phyloP scores from a whole-genome alignment of 2,888 invertebrate genomes.

The Tuberolachnus salignus region DNA sequence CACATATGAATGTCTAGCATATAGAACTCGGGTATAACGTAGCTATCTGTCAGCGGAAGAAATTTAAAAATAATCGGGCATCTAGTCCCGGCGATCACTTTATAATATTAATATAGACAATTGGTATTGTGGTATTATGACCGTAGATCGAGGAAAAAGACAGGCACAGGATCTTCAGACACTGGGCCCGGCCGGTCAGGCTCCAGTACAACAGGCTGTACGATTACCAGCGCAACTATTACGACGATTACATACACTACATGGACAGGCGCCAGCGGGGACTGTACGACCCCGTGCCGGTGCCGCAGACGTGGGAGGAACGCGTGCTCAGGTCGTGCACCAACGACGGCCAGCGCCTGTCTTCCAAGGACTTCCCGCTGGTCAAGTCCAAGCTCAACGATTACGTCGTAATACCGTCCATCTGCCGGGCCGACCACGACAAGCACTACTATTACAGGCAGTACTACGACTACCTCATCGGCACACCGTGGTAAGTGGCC shows the following conservation, averaged over 20 bases:
- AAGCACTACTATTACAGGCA: slow-evolving; percentile 77
- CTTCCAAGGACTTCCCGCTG: slow-evolving; percentile 54
- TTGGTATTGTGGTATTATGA: too few relatives aligned
- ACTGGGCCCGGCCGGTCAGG: slow-evolving; percentile 85
- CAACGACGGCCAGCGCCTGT: slow-evolving; percentile 54
- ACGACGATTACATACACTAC: slow-evolving; percentile 83
- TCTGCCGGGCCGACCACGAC: slow-evolving; percentile 76
- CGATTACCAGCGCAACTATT: slow-evolving; percentile 84
- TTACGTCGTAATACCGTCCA: slow-evolving; percentile 69
- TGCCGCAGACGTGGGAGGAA: slow-evolving; percentile 86
- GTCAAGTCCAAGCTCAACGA: slow-evolving; percentile 63
- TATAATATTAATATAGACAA: too few relatives aligned
- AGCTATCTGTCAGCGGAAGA: too few relatives aligned
- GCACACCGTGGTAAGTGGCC: slow-evolving; percentile 47
- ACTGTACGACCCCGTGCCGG: slow-evolving; percentile 71
- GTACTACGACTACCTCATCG: slow-evolving; percentile 63
- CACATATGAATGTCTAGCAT: too few relatives aligned
- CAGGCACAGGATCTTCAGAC: slow-evolving; percentile 70
- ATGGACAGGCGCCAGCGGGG: slow-evolving; percentile 78
- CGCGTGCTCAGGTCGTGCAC: slow-evolving; percentile 76
- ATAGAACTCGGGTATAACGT: too few relatives aligned
- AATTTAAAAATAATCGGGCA: too few relatives aligned
- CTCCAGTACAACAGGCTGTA: slow-evolving; percentile 82
- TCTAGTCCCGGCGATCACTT: too few relatives aligned
- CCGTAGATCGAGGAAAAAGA: slow-evolving; percentile 56